These are phyloP conservation scores for Willisornis vidua DNA, from an alignment of 2,113 vertebrate genomes.

Conservation along the genomic window DNA sequence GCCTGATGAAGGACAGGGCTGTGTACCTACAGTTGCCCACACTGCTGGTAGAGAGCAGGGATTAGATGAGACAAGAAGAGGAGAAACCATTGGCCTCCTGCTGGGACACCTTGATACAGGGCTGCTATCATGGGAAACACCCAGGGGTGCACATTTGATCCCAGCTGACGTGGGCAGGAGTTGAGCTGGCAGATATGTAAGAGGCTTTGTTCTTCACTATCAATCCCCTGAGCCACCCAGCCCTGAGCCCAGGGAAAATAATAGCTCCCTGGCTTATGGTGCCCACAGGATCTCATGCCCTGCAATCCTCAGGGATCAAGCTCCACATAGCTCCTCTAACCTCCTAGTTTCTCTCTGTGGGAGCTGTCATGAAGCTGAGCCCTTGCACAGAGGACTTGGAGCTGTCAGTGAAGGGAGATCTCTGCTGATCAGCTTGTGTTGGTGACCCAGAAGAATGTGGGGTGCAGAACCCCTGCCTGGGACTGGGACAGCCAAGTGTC, in stretches of 20 bases:
- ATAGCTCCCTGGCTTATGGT: slow-evolving; percentile 40
- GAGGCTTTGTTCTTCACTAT: slow-evolving; percentile 54
- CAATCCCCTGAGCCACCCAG: slow-evolving; percentile 33
- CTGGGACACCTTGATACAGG: neutral
- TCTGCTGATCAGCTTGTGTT: slow-evolving; percentile 3
- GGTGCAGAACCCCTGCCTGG: too few species aligned
- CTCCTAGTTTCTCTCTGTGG: neutral
- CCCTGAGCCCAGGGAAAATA: slow-evolving; percentile 35
- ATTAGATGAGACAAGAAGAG: fast-evolving
- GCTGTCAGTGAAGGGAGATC: neutral
- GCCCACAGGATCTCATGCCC: neutral
- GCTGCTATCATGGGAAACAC: neutral
- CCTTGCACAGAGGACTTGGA: neutral
- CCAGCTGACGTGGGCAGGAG: neutral
- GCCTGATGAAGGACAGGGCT: neutral
- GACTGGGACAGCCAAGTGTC: neutral
- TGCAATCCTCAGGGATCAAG: slow-evolving; percentile 27
- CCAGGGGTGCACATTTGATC: neutral
- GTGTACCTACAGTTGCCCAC: neutral
- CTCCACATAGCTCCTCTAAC: neutral
- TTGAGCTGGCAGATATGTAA: slow-evolving; percentile 49
- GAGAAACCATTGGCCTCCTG: neutral
- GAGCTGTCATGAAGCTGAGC: neutral
- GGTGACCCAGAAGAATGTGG: neutral
- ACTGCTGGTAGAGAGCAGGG: neutral